phyloP scores from a whole-genome alignment of 2,888 invertebrate genomes.

The Dorcus hopei region DNA sequence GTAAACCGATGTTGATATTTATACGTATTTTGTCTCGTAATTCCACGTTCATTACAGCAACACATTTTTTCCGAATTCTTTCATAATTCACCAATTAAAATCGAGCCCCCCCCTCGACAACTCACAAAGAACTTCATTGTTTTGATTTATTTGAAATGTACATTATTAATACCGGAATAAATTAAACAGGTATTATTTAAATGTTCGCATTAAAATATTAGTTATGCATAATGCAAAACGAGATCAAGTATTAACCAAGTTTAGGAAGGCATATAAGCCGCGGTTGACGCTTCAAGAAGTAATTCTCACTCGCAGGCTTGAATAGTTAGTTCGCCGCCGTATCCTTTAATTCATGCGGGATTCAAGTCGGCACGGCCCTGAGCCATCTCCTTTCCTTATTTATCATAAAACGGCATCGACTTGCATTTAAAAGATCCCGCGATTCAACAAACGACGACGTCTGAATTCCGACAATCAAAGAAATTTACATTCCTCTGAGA shows the following conservation, averaged over 20 bases:
- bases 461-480: too few species aligned
- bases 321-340: slow-evolving; percentile 28
- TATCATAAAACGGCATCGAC: slow-evolving; percentile 23
- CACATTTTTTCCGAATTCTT: too few species aligned
- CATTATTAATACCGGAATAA: slow-evolving; percentile 7
- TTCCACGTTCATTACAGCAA: too few species aligned
- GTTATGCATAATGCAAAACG: slow-evolving; percentile 42
- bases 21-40: too few species aligned
- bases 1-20: neutral
- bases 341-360: slow-evolving; percentile 36
- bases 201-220: slow-evolving; percentile 48
- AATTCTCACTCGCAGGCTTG: slow-evolving; percentile 32
- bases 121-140: too few species aligned
- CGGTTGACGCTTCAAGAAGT: slow-evolving; percentile 35
- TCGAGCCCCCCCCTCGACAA: too few species aligned
- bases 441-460: too few species aligned
- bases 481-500: too few species aligned
- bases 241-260: slow-evolving; percentile 41
- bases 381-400: slow-evolving; percentile 27
- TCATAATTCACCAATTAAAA: too few species aligned
- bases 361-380: slow-evolving; percentile 25
- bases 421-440: slow-evolving; percentile 5
- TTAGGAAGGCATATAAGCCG: slow-evolving; percentile 34
- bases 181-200: slow-evolving; percentile 37
- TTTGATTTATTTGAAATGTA: too few species aligned